phyloP scores from a whole-genome alignment of 2,888 invertebrate species.

The Listrodromus nycthemerus region DNA sequence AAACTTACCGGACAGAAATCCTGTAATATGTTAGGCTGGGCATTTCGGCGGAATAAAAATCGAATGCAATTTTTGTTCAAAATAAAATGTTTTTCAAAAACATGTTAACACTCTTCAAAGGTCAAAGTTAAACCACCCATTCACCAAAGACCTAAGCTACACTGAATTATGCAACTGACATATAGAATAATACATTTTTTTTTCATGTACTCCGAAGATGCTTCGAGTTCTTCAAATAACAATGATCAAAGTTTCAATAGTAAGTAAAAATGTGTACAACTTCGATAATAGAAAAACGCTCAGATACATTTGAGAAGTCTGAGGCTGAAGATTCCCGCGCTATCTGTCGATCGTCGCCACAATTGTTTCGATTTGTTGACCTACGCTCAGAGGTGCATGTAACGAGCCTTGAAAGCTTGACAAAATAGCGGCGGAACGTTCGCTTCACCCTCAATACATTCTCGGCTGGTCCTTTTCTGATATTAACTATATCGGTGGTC shows the following conservation, averaged over 20 bases:
- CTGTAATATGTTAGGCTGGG: no score
- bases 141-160: background rate
- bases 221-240: background rate
- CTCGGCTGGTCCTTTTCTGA: conserved; percentile 92
- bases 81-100: no score
- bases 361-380: conserved; percentile 89
- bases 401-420: conserved; percentile 86
- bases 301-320: conserved; percentile 66
- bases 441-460: conserved; percentile 92
- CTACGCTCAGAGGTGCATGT: conserved; percentile 86
- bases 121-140: background rate
- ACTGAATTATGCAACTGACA: background rate
- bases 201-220: background rate
- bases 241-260: background rate
- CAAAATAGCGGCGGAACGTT: conserved; percentile 89
- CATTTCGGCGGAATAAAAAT: no score
- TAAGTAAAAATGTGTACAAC: background rate
- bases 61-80: no score
- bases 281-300: background rate
- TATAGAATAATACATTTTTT: background rate
- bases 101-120: no score
- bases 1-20: background rate
- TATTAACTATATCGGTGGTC: conserved; percentile 95
- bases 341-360: conserved; percentile 87
- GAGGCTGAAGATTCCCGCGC: conserved; percentile 87